Evolutionary conservation across 2,888 invertebrate genomes (phyloP), one percentile per base, ranked within the genome.

Genomic region (Platerodrilus igneus): DNA sequence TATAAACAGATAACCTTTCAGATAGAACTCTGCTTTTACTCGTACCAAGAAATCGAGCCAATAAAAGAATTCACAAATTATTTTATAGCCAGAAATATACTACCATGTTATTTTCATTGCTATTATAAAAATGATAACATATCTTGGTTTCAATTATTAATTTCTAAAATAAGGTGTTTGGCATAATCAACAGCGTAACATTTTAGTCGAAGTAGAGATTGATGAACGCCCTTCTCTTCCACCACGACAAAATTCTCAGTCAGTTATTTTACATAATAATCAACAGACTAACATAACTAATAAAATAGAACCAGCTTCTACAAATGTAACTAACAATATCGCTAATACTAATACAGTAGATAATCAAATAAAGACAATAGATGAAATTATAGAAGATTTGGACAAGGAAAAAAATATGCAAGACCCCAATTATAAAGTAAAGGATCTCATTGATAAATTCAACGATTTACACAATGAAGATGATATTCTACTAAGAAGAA

Each of bases 301-400:
- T 18, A n/a, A n/a, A n/a, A n/a, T n/a, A n/a, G n/a, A n/a, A n/a
- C n/a, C n/a, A n/a, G n/a, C n/a, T n/a, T 27, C 15, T 15, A n/a
- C 26, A 27, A 27, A 14, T 27, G 16, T n/a, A 9, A 16, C 15
- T n/a, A 27, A 13, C 9, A 22, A 25, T 40, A 30, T 42, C 4
- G 30, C 15, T 14, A 4, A 20, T 10, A 25, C 23, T n/a, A 31
- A 31, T 23, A 32, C 6, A 10, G 3, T 3, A 7, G 9, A 20
- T 14, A 47, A 55, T 28, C 54, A 51, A 42, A 23, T 57, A 17
- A 47, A 56, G 28, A 60, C 57, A 9, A 55, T 67, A 8, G 66
- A 66, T 35, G 59, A 66, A 37, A 66, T 66, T 20, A 48, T 67
- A 20, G 50, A 58, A 14, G 64, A 66, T 33, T 45, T 67, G 18